Percentiles rank a stretch among this genome's conserved stretches.
Evolutionary conservation across 2,797 vertebrate species (phyloP).

Genomic region (Neosilurus mollespiculum): DNA sequence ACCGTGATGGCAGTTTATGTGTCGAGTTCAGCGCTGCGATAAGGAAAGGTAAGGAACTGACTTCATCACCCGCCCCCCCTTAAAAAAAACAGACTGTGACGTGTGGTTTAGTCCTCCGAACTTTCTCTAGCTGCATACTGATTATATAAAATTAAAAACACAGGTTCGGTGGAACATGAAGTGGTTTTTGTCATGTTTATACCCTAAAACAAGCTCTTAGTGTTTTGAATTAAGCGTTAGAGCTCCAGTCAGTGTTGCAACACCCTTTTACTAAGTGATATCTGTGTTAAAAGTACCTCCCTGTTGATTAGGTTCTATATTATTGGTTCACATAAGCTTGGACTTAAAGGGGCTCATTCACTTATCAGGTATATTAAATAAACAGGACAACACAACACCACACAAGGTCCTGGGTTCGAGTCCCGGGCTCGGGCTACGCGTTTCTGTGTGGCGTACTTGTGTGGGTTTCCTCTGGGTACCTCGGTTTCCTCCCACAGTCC

Average conservation of each 20-base stretch:
- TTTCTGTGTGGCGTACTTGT: no score
- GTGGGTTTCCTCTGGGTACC: no score
- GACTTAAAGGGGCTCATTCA: no score
- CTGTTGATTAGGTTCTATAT: background rate
- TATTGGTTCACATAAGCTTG: background rate
- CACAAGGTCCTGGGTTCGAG: no score
- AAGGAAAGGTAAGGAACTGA: constrained; percentile 52
- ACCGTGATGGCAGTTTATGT: constrained; percentile 30
- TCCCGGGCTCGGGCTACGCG: no score
- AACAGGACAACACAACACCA: no score
- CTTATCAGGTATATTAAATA: no score
- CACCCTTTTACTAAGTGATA: background rate
- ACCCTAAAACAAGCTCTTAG: no score
- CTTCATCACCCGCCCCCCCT: constrained; percentile 15
- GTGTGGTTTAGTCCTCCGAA: constrained; percentile 20
- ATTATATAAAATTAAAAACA: background rate
- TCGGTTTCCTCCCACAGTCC: no score
- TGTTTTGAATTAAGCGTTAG: background rate
- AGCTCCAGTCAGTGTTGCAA: background rate
- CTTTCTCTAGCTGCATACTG: constrained; percentile 16
- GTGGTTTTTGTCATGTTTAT: no score
- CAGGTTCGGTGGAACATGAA: no score
- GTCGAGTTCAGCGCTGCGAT: constrained; percentile 36
- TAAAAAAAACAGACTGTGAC: constrained; percentile 10
- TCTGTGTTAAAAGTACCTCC: no score